These are phyloP conservation scores for Paracentrotus lividus DNA, from an alignment of 53 echinoderm and acorn worm genomes.

Conservation along the genomic window DNA sequence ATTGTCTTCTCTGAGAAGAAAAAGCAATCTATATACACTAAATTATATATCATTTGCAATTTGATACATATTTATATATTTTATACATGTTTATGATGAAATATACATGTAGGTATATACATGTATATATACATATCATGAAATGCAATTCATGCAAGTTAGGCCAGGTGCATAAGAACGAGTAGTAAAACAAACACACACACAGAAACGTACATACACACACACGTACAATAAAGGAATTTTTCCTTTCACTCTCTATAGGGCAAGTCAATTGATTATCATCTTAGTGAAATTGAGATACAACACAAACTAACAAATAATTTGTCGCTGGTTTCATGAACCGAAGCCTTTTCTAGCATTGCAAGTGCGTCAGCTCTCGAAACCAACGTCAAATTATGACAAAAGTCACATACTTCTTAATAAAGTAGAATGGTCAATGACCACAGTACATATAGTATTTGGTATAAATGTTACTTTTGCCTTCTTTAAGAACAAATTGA, in stretches of 20 bases:
- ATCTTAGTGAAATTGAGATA: not conserved
- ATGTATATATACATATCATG: not conserved
- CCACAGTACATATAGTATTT: too few relatives aligned
- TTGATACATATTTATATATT: constrained; percentile 30
- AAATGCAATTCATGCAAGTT: constrained; percentile 5
- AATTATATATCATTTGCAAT: constrained; percentile 32
- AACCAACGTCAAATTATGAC: too few relatives aligned
- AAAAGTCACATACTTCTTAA: too few relatives aligned
- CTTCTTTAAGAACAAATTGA: too few relatives aligned
- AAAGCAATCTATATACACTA: constrained; percentile 43
- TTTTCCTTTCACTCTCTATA: not conserved
- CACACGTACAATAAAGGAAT: not conserved
- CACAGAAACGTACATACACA: constrained; percentile 3
- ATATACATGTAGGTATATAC: constrained; percentile 45
- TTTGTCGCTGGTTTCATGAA: too few relatives aligned
- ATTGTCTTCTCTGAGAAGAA: constrained; percentile 32
- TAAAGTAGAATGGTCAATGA: too few relatives aligned
- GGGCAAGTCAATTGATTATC: constrained; percentile 7
- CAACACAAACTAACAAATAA: constrained; percentile 9
- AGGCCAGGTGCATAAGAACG: constrained; percentile 21
- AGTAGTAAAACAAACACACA: constrained; percentile 15
- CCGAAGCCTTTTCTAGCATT: too few relatives aligned
- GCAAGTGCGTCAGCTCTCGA: too few relatives aligned
- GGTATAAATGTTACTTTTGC: too few relatives aligned
- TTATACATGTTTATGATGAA: constrained; percentile 37